Conservation (phyloP, 1,140 invertebrate species). For the Formica exsecta region DNA sequence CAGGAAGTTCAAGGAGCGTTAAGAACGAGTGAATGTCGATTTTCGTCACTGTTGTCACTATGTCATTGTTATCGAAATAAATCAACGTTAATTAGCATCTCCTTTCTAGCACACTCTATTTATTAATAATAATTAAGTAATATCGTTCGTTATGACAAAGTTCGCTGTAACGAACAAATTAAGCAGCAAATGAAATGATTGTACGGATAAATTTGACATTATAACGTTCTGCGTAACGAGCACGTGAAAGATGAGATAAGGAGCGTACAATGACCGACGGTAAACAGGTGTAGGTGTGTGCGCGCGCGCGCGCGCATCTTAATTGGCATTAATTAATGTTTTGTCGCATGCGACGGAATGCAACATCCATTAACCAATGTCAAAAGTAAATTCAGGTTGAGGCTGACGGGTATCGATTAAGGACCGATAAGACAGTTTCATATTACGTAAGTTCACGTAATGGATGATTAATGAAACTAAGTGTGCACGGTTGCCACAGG, state of each 20-base stretch:
- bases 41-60: not conserved
- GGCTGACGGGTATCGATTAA: slow-evolving; percentile 61
- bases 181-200: slow-evolving; percentile 21
- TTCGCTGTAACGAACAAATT: not conserved
- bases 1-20: not conserved
- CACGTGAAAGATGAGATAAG: slow-evolving; percentile 17
- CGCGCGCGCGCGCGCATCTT: slow-evolving; percentile 11
- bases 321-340: slow-evolving; percentile 67
- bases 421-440: slow-evolving; percentile 62
- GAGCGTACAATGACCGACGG: slow-evolving; percentile 33
- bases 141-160: slow-evolving; percentile 5
- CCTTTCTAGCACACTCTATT: not conserved
- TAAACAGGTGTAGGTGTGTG: not conserved
- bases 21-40: not conserved
- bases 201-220: slow-evolving; percentile 12
- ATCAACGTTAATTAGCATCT: slow-evolving; percentile 5
- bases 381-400: slow-evolving; percentile 60
- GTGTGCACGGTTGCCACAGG: slow-evolving; percentile 18
- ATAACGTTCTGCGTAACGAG: slow-evolving; percentile 7
- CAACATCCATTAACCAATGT: slow-evolving; percentile 59
- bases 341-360: slow-evolving; percentile 59
- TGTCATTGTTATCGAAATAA: not conserved
- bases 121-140: slow-evolving; percentile 17
- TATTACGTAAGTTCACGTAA: slow-evolving; percentile 61
- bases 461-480: slow-evolving; percentile 58